A percentile compares a stretch with the other conserved stretches of the same genome.
phyloP scores from a whole-genome alignment of 2,797 vertebrate species.

The Enteromius treurensis region DNA sequence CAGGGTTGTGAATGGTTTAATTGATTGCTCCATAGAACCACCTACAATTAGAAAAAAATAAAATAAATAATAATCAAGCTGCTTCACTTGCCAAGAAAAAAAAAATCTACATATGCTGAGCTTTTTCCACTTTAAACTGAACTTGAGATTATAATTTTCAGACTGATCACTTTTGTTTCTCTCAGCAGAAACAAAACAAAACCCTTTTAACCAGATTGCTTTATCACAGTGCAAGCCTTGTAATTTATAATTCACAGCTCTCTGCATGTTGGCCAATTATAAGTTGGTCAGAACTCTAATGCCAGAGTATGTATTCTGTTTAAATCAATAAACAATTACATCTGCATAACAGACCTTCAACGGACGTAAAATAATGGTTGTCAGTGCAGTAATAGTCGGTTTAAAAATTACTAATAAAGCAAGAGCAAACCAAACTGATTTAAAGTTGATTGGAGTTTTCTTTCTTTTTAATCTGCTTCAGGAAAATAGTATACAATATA shows the following conservation, averaged over 20 bases:
- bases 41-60: not conserved
- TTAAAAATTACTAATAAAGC: not conserved
- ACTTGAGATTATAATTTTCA: conserved; percentile 46
- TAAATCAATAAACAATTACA: conserved; percentile 4
- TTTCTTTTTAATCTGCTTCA: too few species aligned
- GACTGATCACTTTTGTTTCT: conserved; percentile 38
- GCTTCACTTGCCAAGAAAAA: not conserved
- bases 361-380: not conserved
- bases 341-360: not conserved
- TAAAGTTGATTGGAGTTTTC: not conserved
- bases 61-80: not conserved
- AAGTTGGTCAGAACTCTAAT: conserved; percentile 3
- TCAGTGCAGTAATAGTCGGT: not conserved
- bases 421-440: not conserved
- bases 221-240: conserved; percentile 28
- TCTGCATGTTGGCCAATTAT: not conserved
- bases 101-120: not conserved
- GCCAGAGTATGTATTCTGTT: not conserved
- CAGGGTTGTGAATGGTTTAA: not conserved
- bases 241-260: conserved; percentile 24
- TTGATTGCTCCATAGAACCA: not conserved
- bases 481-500: not conserved
- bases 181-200: conserved; percentile 15
- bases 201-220: conserved; percentile 37
- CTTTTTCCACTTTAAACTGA: conserved; percentile 17